phyloP scores from a whole-genome alignment of 1,140 invertebrate species.

The Bilobella aurantiaca region DNA sequence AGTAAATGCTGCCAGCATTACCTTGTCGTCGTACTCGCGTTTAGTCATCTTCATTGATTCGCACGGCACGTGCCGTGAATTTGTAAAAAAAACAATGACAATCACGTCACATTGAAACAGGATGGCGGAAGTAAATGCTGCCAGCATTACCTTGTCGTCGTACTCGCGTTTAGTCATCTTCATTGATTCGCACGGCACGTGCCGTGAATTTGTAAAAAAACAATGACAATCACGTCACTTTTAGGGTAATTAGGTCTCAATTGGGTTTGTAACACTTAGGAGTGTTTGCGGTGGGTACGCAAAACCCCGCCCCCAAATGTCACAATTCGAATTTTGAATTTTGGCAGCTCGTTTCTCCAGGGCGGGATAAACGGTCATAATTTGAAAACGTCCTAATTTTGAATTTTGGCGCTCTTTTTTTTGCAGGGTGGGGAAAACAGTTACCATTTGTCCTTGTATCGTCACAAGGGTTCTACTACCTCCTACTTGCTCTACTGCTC shows the following conservation, averaged over 20 bases:
- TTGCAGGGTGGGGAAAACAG: conserved; percentile 14
- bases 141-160: too few species aligned
- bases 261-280: too few species aligned
- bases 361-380: too few species aligned
- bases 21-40: background rate
- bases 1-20: too few species aligned
- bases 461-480: background rate
- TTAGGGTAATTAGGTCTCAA: background rate
- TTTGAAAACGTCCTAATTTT: background rate
- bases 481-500: conserved; percentile 6
- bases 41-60: background rate
- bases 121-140: background rate
- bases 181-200: too few species aligned
- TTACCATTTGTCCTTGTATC: background rate
- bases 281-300: too few species aligned
- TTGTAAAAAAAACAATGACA: background rate
- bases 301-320: too few species aligned
- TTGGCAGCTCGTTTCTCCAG: background rate
- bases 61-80: too few species aligned
- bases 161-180: background rate
- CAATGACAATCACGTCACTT: background rate
- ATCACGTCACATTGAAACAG: background rate
- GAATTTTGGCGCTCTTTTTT: background rate
- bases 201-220: too few species aligned
- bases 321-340: background rate